phyloP scores from a whole-genome alignment of 2,888 invertebrate species.

The Beris morrisii region DNA sequence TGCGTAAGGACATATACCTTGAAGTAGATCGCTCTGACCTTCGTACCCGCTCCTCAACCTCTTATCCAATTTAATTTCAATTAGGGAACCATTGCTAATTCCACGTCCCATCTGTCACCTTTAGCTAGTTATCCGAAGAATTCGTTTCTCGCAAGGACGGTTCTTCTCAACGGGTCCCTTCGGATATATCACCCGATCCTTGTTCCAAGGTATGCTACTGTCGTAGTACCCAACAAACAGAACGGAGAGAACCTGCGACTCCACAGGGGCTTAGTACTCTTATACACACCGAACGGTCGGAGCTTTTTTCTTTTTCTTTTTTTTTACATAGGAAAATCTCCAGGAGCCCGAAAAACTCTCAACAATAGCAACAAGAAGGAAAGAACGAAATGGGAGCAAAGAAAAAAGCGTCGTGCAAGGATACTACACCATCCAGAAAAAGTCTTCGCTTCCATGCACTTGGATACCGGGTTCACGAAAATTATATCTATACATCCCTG shows the following conservation, averaged over 20 bases:
- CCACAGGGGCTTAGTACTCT: too few relatives aligned
- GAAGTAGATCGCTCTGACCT: not conserved
- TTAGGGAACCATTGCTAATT: not conserved
- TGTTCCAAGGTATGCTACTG: too few relatives aligned
- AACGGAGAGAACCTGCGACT: too few relatives aligned
- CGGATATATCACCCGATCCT: too few relatives aligned
- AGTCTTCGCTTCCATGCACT: conserved; percentile 28
- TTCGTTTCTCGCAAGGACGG: too few relatives aligned
- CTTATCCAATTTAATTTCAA: conserved; percentile 10
- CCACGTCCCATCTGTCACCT: too few relatives aligned
- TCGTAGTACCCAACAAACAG: too few relatives aligned
- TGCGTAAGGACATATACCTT: not conserved
- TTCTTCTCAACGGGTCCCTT: too few relatives aligned
- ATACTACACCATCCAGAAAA: too few relatives aligned
- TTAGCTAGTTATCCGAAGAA: too few relatives aligned
- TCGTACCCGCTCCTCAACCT: not conserved
- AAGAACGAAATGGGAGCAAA: conserved; percentile 7
- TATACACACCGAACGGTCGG: conserved; percentile 11
- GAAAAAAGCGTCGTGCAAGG: conserved; percentile 19
- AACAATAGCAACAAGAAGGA: conserved; percentile 28
- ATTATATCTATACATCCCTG: conserved; percentile 31
- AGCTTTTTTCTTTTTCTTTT: conserved; percentile 2
- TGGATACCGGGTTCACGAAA: conserved; percentile 31
- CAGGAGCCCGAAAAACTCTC: conserved; percentile 11
- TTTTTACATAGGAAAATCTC: not conserved